Conservation (phyloP, 2,113 vertebrate species). For the Rhinoptilus africanus region DNA sequence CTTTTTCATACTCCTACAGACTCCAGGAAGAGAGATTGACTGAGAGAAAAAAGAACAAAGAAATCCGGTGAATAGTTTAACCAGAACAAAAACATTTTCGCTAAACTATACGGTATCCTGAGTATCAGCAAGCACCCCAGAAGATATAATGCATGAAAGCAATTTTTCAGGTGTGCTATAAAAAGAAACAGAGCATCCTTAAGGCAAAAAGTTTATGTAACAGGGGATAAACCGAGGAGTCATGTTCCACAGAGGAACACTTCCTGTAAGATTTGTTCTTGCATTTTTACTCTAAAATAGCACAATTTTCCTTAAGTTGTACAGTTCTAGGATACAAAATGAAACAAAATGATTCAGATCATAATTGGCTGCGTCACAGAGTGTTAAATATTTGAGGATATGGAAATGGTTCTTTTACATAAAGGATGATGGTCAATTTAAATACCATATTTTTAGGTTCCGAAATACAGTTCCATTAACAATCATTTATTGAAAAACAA, state of each 20-base stretch:
- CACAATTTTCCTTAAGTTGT: not conserved
- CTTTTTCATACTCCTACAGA: not conserved
- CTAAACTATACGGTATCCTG: not conserved
- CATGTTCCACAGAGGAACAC: not conserved
- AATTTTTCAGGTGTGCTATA: not conserved
- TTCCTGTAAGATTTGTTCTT: not conserved
- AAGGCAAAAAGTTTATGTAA: not conserved
- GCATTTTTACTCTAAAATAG: not conserved
- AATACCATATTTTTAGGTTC: not conserved
- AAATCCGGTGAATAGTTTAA: not conserved
- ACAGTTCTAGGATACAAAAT: not conserved
- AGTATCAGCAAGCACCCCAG: not conserved
- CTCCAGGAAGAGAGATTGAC: not conserved
- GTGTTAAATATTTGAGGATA: not conserved
- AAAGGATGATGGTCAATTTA: not conserved
- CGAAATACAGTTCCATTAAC: not conserved
- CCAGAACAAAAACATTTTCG: not conserved
- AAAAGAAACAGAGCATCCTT: not conserved
- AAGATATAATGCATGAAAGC: not conserved
- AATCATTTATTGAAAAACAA: not conserved
- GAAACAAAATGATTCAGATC: slow-evolving; percentile 10
- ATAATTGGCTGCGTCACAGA: slow-evolving; percentile 8
- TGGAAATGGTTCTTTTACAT: not conserved
- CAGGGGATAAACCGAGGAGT: not conserved
- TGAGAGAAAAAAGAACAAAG: not conserved